Percentiles rank a stretch among this genome's conserved stretches.
These are phyloP conservation scores for Andricus quercusramuli DNA, from an alignment of 2,888 invertebrate species.

Conservation along the genomic window DNA sequence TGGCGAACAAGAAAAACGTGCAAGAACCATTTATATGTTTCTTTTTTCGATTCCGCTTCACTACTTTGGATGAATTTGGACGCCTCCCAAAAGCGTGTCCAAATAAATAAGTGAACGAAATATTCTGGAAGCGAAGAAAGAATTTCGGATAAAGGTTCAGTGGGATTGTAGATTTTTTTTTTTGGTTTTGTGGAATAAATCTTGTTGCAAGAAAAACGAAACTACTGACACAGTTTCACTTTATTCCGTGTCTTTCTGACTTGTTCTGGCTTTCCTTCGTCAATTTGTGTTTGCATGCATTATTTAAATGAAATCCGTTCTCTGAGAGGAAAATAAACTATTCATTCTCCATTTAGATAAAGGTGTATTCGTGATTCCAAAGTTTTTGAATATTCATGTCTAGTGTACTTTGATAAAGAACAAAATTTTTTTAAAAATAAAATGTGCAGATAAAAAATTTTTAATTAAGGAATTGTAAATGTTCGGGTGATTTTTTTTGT, in stretches of 20 bases:
- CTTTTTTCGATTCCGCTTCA: conserved; percentile 27
- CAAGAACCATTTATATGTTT: not conserved
- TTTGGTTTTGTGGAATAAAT: not conserved
- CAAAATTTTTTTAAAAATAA: too few relatives aligned
- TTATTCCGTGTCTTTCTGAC: not conserved
- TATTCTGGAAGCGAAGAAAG: not conserved
- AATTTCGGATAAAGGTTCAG: conserved; percentile 3
- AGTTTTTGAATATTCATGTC: too few relatives aligned
- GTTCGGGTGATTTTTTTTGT: too few relatives aligned
- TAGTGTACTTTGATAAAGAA: too few relatives aligned
- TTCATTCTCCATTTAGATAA: not conserved
- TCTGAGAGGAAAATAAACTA: not conserved
- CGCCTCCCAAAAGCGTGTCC: conserved; percentile 12
- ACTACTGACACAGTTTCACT: not conserved
- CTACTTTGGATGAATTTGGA: conserved; percentile 9
- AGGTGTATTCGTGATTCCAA: not conserved
- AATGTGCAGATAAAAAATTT: too few relatives aligned
- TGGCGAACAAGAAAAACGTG: not conserved
- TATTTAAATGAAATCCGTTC: not conserved
- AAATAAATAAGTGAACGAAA: conserved; percentile 8
- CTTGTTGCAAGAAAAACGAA: not conserved
- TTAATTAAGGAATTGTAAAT: too few relatives aligned
- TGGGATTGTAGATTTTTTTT: not conserved
- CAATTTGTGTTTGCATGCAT: not conserved
- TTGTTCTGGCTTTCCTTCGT: not conserved